Conservation (phyloP, 2,113 vertebrate species). For the Urocolius indicus region DNA sequence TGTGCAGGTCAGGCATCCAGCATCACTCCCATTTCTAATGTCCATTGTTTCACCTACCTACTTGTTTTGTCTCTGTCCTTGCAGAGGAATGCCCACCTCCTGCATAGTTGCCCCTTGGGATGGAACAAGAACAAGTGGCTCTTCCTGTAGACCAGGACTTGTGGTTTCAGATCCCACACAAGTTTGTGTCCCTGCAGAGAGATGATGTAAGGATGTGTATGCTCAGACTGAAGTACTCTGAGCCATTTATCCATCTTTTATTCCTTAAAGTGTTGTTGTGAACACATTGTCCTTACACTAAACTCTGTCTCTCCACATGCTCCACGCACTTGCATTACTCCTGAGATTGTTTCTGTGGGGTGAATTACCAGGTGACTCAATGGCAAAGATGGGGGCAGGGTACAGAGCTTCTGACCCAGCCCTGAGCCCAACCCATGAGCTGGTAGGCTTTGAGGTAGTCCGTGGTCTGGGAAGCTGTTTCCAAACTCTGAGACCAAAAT, state of each 20-base stretch:
- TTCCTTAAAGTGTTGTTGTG: no score
- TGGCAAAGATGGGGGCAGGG: not conserved
- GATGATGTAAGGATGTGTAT: not conserved
- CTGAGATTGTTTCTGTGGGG: not conserved
- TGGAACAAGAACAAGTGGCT: not conserved
- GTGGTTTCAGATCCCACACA: not conserved
- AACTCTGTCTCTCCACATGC: not conserved
- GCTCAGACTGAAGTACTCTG: not conserved
- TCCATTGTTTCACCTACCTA: no score
- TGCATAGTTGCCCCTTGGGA: not conserved
- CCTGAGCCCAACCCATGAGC: not conserved
- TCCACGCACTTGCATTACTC: accelerated
- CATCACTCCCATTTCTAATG: accelerated
- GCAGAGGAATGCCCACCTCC: not conserved
- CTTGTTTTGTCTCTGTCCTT: accelerated
- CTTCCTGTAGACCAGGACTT: not conserved
- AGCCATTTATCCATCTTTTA: not conserved
- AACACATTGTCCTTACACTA: accelerated
- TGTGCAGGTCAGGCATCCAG: not conserved
- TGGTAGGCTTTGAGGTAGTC: not conserved
- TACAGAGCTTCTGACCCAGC: not conserved
- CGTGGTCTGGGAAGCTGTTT: not conserved
- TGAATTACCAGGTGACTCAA: not conserved
- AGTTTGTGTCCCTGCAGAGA: not conserved
- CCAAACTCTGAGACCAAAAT: not conserved